These are phyloP conservation scores for Pseudobourletiella spinata DNA, from an alignment of 1,140 invertebrate genomes.

Conservation along the genomic window DNA sequence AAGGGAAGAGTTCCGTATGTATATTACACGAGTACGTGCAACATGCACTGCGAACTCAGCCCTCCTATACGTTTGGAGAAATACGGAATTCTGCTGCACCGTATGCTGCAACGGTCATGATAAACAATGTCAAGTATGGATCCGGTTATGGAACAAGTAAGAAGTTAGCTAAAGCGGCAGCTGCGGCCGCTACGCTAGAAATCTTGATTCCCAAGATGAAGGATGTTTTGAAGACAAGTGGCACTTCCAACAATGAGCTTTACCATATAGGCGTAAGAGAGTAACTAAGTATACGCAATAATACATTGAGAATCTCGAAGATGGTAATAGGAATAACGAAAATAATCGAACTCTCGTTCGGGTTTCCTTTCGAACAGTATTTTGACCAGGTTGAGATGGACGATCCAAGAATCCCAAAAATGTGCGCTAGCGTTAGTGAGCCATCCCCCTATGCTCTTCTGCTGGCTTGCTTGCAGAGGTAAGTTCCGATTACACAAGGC, in stretches of 20 bases:
- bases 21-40: conserved; percentile 95
- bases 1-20: conserved; percentile 89
- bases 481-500: neutral
- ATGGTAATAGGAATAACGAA: too few relatives aligned
- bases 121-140: conserved; percentile 86
- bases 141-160: conserved; percentile 87
- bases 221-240: conserved; percentile 40
- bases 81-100: conserved; percentile 87
- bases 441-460: conserved; percentile 88
- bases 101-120: conserved; percentile 84
- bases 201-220: conserved; percentile 91
- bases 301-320: neutral
- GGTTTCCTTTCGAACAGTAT: conserved; percentile 59
- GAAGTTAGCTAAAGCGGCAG: conserved; percentile 87
- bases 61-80: conserved; percentile 85
- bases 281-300: too few relatives aligned
- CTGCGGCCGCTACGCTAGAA: conserved; percentile 77
- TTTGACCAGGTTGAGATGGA: conserved; percentile 90
- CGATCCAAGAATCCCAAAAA: conserved; percentile 84
- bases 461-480: conserved; percentile 78
- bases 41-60: conserved; percentile 84
- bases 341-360: too few relatives aligned
- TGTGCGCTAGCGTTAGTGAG: conserved; percentile 89
- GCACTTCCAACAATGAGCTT: neutral
- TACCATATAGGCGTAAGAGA: conserved; percentile 4